Conservation (phyloP, 2,888 invertebrate genomes). For the Heliconius sara region DNA sequence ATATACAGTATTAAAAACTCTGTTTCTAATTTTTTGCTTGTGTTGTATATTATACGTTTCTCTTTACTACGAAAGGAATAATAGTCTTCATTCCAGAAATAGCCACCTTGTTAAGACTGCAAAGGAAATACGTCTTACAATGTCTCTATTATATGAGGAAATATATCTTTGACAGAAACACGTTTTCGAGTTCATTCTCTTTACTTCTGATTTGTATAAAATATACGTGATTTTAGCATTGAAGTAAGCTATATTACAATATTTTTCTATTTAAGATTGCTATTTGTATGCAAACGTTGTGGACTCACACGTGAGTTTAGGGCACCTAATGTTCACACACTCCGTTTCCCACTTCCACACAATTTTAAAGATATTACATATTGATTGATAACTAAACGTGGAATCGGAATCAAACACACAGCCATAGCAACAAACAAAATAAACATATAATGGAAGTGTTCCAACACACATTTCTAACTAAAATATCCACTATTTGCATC, state of each 20-base stretch:
- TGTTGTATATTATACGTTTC: too few relatives aligned
- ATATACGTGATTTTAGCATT: neutral
- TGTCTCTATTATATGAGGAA: neutral
- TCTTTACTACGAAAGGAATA: neutral
- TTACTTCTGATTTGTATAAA: neutral
- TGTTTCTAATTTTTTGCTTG: neutral
- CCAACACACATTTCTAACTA: neutral
- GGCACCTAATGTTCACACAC: too few relatives aligned
- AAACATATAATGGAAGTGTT: neutral
- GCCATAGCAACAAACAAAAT: neutral
- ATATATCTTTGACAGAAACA: neutral
- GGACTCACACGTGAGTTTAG: too few relatives aligned
- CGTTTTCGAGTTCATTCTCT: neutral
- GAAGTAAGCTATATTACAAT: too few relatives aligned
- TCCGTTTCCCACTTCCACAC: too few relatives aligned
- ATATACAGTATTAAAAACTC: neutral
- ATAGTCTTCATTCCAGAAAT: neutral
- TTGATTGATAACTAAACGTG: too few relatives aligned
- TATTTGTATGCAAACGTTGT: too few relatives aligned
- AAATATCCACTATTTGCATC: constrained; percentile 17
- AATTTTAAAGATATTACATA: too few relatives aligned
- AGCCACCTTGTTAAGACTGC: neutral
- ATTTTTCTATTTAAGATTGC: too few relatives aligned
- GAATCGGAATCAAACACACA: too few relatives aligned
- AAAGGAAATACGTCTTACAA: neutral